Evolutionary conservation across 2,888 invertebrate genomes (phyloP).

Genomic region (Thymelicus acteon): DNA sequence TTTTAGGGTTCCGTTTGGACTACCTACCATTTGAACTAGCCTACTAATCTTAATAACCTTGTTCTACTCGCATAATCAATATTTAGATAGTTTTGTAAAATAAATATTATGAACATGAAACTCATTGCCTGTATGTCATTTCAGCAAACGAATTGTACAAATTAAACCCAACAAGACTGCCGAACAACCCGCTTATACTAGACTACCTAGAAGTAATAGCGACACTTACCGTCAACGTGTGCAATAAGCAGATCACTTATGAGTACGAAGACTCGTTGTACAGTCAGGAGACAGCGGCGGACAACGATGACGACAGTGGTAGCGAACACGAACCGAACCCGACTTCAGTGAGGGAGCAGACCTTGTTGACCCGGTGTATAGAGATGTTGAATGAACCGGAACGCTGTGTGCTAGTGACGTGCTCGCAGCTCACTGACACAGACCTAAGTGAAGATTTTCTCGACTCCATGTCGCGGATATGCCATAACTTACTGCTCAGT

Average conservation of each 20-base stretch:
- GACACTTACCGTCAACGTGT: conserved; percentile 72
- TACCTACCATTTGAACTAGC: too few relatives aligned
- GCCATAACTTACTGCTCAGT: conserved; percentile 92
- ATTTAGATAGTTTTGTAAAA: neutral
- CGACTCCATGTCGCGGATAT: conserved; percentile 89
- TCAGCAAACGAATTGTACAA: conserved; percentile 76
- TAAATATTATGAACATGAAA: neutral
- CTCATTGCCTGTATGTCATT: conserved; percentile 46
- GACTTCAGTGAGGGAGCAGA: conserved; percentile 74
- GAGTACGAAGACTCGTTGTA: conserved; percentile 78
- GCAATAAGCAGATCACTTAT: conserved; percentile 73
- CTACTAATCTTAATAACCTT: too few relatives aligned
- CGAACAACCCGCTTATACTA: conserved; percentile 76
- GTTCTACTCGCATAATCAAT: neutral
- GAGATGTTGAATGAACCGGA: conserved; percentile 87
- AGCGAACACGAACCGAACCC: conserved; percentile 81
- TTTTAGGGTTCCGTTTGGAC: too few relatives aligned
- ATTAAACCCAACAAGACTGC: conserved; percentile 83
- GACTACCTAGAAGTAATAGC: conserved; percentile 76
- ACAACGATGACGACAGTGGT: conserved; percentile 86
- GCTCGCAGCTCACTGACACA: conserved; percentile 79
- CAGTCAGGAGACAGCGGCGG: conserved; percentile 73
- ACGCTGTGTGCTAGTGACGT: conserved; percentile 68
- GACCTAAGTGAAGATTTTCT: conserved; percentile 84
- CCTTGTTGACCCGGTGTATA: conserved; percentile 83